Conservation (phyloP, 2,797 vertebrate genomes). For the Sandelia bainsii region DNA sequence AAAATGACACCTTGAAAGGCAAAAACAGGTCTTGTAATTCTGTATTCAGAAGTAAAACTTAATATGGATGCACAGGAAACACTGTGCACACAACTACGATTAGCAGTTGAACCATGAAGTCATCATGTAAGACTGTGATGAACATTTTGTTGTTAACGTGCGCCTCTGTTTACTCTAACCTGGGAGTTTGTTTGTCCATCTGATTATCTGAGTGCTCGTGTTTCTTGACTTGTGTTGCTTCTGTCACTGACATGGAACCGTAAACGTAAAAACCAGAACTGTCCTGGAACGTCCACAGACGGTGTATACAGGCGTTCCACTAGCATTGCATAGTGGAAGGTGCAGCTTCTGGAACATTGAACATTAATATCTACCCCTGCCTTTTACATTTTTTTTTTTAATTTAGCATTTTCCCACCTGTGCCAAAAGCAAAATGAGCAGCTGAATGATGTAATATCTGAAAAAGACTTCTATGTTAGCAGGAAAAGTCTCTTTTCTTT, state of each 20-base stretch:
- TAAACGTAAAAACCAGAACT: neutral
- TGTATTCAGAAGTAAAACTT: too few species aligned
- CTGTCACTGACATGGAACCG: neutral
- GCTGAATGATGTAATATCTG: constrained; percentile 29
- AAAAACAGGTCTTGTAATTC: too few species aligned
- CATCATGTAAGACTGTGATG: too few species aligned
- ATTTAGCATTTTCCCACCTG: neutral
- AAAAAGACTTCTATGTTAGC: constrained; percentile 21
- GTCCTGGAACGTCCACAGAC: constrained; percentile 27
- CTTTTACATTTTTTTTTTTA: neutral
- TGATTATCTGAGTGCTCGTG: too few species aligned
- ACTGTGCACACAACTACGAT: too few species aligned
- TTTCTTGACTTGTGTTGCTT: too few species aligned
- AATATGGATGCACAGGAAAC: too few species aligned
- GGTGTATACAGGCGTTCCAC: constrained; percentile 56
- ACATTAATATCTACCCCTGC: constrained; percentile 35
- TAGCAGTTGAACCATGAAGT: too few species aligned
- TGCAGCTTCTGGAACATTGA: constrained; percentile 63
- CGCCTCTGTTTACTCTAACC: too few species aligned
- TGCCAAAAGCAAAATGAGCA: constrained; percentile 33
- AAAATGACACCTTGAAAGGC: too few species aligned
- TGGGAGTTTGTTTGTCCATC: too few species aligned
- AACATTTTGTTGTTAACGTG: too few species aligned
- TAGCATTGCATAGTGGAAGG: constrained; percentile 42
- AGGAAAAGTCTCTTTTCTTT: neutral